Base-by-base conservation (phyloP, 92 coral and sea anemone species). In the Epizoanthus stellaris region DNA sequence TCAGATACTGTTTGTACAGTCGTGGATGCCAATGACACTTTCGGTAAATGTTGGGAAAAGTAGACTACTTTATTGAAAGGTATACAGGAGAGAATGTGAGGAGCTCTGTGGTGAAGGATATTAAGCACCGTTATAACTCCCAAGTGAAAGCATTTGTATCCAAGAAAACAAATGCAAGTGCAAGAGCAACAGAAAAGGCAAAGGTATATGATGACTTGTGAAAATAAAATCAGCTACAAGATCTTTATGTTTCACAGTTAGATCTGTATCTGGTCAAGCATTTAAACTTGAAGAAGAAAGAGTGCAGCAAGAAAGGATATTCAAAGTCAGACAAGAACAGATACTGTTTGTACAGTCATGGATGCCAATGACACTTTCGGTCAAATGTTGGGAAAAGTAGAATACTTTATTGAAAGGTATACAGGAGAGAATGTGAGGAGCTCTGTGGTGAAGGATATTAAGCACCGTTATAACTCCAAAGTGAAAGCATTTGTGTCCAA, bases 31-130 rank as follows among this genome's bases (percentile, higher is more conserved):
- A 90, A 87, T 90, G 73, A 87, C n/a, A 90, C 91, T 17, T 70
- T 36, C 53, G 38, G 69, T 82, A 90, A 65, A 81, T 88, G 84
- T 19, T 90, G 79, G 72, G 70, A 71, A 59, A 63, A 12, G 93
- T 90, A 3, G 89, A 90, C 75, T 82, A 87, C 38, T 87, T 75
- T 90, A 73, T 90, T 30, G 19, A 43, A 30, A 77, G 23, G 39
- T 75, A 76, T 59, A 76, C 93, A 14, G 93, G 88, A n/a, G 88
- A 90, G 58, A 91, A 90, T 52, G 47, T 87, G 2, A 61, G 85
- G 66, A 12, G 36, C 20, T 23, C 93, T 67, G 91, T 82, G 4
- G 85, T 43, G 38, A 71, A 36, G 42, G 91, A 91, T 30, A 74
- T 85, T 16, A 88, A 75, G 54, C 65, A 84, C 21, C 63, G 86